Base-by-base conservation (phyloP, 1,140 invertebrate genomes). In the Drepana arcuata region DNA sequence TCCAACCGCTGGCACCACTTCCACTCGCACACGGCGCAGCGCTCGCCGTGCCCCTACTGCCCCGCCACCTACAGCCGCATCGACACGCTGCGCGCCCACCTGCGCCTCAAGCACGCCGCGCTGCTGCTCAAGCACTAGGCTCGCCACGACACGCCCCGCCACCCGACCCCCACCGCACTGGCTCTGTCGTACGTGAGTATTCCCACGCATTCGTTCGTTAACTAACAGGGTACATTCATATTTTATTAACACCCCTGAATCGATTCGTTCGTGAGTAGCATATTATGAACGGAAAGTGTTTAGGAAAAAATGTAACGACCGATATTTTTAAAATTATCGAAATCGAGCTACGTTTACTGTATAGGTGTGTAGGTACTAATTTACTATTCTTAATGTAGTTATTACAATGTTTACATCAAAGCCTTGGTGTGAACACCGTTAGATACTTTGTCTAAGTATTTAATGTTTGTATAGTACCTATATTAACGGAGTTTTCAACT, bases 1-100 rank as follows among this genome's bases (percentile, higher is more conserved):
- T 91, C 92, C 66, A 93, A 93, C 80, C 85, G 92, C 61, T 93
- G 93, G 92, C 93, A 95, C 79, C 92, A 94, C 83, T 92, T 88
- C 83, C 92, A 93, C 80, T 92, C 91, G 47, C 93, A 94, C 74
- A 92, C 90, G 24, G 87, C 90, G 30, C 88, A 92, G 75, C 86
- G 92, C 48, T 93, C 90, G 43, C 87, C 88, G 54, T 94, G 93
- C 72, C 92, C 92, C 18, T 92, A 93, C 73, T 95, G 93, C 83
- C 89, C 91, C 41, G 91, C 92, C 53, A 92, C 91, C 27, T 95
- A 94, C 85, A 93, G 91, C 83, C 88, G 93, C 66, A 92, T 93
- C 63, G 93, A 95, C 83, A 93, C 91, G 11, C 83, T 93, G 51
- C 87, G 91, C 57, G 89, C 88, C 16, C 92, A 93, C 72, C 84